Evolutionary conservation across 2,888 invertebrate genomes (phyloP), one percentile per base, ranked within the genome.

Genomic region (Andrena minutula): DNA sequence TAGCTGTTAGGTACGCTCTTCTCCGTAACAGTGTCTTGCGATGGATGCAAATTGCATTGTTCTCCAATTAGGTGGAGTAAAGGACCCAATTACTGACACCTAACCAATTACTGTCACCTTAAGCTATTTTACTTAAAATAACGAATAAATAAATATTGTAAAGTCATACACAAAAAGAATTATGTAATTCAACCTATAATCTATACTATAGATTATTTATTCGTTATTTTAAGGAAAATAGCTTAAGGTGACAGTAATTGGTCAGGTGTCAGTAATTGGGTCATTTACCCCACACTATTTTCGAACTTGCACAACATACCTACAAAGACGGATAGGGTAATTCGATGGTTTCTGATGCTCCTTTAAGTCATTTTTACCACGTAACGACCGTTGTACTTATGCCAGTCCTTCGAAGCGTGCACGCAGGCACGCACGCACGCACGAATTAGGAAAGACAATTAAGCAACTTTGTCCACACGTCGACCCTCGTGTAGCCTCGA

Each of bases 391-490:
- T 35, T 23, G 30, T 56, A 53, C 28, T 75, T 64, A 71, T 61
- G 66, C 61, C 60, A 61, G 73, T 77, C 49, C 49, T 61, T 56
- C 20, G 28, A 26, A 56, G 56, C n/a, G 74, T 56, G 66, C 41
- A 41, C 41, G 41, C 41, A 41, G 7, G 49, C n/a, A 51, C 6
- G 23, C 75, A 56, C 69, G 73, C 73, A 64, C 73, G 70, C 68
- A 71, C 53, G 74, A 88, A 85, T 83, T 78, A 79, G 76, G 75
- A 77, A 75, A 75, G 68, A 68, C 80, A 82, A 87, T 87, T 84
- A 84, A 82, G 77, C 78, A 88, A 80, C 72, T 71, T 79, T 74
- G 79, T 82, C 79, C 68, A 74, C 64, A 60, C 79, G 61, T 56
- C 61, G 32, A 26, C 60, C 71, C 56, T 75, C 64, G 60, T 64